Evolutionary conservation across 2,888 invertebrate species (phyloP).

Genomic region (Pollenia labialis): DNA sequence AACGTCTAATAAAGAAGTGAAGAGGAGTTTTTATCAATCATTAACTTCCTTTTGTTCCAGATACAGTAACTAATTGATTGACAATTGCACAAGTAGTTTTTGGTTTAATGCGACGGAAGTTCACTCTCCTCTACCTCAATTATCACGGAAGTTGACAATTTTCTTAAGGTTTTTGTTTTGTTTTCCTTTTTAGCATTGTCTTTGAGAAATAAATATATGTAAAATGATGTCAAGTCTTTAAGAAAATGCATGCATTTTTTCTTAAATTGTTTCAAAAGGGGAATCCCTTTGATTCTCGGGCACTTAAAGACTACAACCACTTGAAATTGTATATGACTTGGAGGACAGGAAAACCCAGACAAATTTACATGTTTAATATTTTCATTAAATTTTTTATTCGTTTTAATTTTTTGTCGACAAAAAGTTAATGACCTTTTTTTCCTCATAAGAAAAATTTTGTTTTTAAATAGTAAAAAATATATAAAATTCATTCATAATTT

Average conservation of each 20-base stretch:
- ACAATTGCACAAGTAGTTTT: slow-evolving; percentile 32
- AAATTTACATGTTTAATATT: slow-evolving; percentile 55
- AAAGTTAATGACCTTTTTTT: slow-evolving; percentile 71
- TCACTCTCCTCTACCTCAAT: slow-evolving; percentile 61
- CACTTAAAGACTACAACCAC: slow-evolving; percentile 63
- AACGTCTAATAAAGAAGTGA: neutral
- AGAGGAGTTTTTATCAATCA: slow-evolving; percentile 23
- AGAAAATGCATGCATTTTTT: neutral
- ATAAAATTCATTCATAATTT: slow-evolving; percentile 54
- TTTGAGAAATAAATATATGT: neutral
- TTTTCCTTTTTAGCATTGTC: neutral
- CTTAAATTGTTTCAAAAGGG: slow-evolving; percentile 24
- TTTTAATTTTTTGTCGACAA: slow-evolving; percentile 6
- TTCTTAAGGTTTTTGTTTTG: neutral
- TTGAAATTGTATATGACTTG: slow-evolving; percentile 50
- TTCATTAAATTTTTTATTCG: slow-evolving; percentile 7
- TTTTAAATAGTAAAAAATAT: slow-evolving; percentile 48
- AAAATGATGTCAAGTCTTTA: neutral
- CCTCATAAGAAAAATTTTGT: slow-evolving; percentile 2
- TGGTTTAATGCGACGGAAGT: slow-evolving; percentile 48
- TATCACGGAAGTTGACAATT: slow-evolving; percentile 68
- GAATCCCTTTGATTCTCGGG: slow-evolving; percentile 55
- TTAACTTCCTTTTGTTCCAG: slow-evolving; percentile 15
- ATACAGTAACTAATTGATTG: slow-evolving; percentile 31
- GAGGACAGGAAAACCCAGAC: slow-evolving; percentile 9